Evolutionary conservation across 2,888 invertebrate genomes (phyloP).

Genomic region (Oasisia sp.): DNA sequence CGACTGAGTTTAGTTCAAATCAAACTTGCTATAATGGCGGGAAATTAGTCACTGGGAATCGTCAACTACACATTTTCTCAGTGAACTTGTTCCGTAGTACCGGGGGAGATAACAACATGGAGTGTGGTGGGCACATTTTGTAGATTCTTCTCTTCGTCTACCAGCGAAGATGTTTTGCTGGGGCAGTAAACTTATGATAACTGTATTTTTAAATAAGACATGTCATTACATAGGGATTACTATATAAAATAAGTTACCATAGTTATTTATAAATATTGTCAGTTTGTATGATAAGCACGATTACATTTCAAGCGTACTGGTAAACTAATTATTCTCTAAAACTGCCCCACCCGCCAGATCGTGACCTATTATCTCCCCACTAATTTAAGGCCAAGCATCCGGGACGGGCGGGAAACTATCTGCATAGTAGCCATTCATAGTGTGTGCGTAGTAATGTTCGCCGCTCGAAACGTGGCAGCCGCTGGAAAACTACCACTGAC

Average conservation of each 20-base stretch:
- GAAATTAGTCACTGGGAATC: background rate
- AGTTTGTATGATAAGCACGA: background rate
- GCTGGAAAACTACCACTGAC: constrained; percentile 13
- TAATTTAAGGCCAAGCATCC: background rate
- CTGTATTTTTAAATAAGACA: background rate
- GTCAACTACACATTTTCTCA: background rate
- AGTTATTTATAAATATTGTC: background rate
- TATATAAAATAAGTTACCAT: background rate
- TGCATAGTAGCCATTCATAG: constrained; percentile 13
- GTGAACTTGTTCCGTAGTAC: background rate
- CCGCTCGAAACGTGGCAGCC: background rate
- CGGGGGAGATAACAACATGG: background rate
- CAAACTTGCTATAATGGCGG: background rate
- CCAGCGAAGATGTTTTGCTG: background rate
- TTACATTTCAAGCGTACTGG: background rate
- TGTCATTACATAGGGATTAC: background rate
- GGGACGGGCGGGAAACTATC: constrained; percentile 8
- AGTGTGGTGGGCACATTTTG: background rate
- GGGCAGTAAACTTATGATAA: background rate
- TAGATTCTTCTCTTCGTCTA: background rate
- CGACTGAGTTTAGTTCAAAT: background rate
- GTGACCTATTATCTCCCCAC: background rate
- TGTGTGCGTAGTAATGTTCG: constrained; percentile 13
- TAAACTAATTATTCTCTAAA: background rate
- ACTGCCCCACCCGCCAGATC: background rate